These are phyloP conservation scores for Microcebus ravelobensis DNA, from an alignment of 2,113 vertebrate species.

Conservation along the genomic window DNA sequence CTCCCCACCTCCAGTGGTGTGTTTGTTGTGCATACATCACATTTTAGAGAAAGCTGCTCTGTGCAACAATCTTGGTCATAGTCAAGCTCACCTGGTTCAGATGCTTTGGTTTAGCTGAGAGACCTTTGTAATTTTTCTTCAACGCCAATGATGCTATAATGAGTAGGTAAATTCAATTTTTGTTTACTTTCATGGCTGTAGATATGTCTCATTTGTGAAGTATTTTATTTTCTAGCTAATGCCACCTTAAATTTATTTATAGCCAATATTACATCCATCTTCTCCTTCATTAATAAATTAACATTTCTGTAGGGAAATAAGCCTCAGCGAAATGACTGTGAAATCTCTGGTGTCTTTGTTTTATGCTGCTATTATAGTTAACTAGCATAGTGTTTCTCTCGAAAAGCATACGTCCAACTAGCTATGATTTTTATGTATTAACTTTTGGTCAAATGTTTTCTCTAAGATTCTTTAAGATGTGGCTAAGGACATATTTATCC, in stretches of 20 bases:
- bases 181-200: conserved; percentile 1
- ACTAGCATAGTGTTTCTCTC: not conserved
- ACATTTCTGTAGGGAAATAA: not conserved
- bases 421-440: not conserved
- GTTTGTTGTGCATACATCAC: rapidly evolving
- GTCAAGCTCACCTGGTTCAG: not conserved
- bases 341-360: not conserved
- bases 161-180: not conserved
- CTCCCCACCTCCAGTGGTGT: not conserved
- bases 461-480: not conserved
- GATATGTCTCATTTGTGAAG: conserved; percentile 17
- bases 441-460: not conserved
- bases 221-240: not conserved
- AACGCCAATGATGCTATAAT: not conserved
- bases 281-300: conserved; percentile 4
- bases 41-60: not conserved
- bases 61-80: not conserved
- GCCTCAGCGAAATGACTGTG: not conserved
- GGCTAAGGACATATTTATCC: not conserved
- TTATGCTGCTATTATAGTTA: not conserved
- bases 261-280: not conserved
- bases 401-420: not conserved
- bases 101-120: not conserved
- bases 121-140: not conserved
- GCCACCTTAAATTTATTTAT: not conserved